phyloP scores from a whole-genome alignment of 64 coral and sea anemone species.

The Porites lutea region DNA sequence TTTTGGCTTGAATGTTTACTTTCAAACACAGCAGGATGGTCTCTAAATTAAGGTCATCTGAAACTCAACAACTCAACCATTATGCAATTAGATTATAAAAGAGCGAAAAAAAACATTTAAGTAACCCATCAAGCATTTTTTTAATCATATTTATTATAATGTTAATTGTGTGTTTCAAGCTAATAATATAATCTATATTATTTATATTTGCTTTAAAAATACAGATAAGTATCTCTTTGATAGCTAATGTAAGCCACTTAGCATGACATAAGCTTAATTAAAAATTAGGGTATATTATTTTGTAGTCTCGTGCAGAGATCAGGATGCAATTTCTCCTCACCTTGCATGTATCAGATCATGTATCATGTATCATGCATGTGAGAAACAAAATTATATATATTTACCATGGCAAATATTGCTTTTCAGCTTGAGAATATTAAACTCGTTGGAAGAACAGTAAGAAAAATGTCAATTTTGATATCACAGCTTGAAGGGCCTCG shows the following conservation, averaged over 20 bases:
- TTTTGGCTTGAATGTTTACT: slow-evolving; percentile 15
- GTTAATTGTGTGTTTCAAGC: too few species aligned
- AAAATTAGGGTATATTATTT: neutral
- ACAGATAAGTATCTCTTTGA: slow-evolving; percentile 15
- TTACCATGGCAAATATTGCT: slow-evolving; percentile 23
- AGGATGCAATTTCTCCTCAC: slow-evolving; percentile 50
- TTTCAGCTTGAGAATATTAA: neutral
- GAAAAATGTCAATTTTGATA: neutral
- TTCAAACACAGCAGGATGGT: slow-evolving; percentile 27
- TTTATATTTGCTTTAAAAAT: slow-evolving; percentile 22
- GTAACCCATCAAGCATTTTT: slow-evolving; percentile 26
- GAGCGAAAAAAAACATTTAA: neutral
- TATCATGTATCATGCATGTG: slow-evolving; percentile 3
- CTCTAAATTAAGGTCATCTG: slow-evolving; percentile 55
- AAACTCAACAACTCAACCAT: slow-evolving; percentile 33
- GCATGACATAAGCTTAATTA: neutral
- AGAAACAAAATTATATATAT: neutral
- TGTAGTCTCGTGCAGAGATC: slow-evolving; percentile 10
- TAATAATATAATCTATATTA: slow-evolving; percentile 43
- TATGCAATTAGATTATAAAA: neutral
- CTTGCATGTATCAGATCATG: neutral
- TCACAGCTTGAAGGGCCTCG: too few species aligned
- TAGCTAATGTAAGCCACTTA: neutral
- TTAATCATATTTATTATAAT: neutral
- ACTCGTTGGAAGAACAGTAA: neutral